Conservation (phyloP, 1,140 invertebrate species). For the Bombyx mori region ASM3026992v2 NC_085114.1:7607001-7607500, state of each 20-base stretch:
- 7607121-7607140: conserved; percentile 2
- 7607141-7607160: conserved; percentile 6
- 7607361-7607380: not conserved
- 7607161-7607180: conserved; percentile 1
- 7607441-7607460: conserved; percentile 1
- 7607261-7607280: too few relatives aligned
- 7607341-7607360: too few relatives aligned
- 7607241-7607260: too few relatives aligned
- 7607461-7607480: not conserved
- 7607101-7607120: conserved; percentile 3
- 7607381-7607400: not conserved
- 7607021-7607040: not conserved
- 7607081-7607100: conserved; percentile 5
- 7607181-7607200: not conserved
- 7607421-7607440: conserved; percentile 1
- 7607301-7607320: too few relatives aligned
- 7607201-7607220: conserved; percentile 1
- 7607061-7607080: not conserved
- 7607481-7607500: conserved; percentile 1
- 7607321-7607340: too few relatives aligned
- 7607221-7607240: not conserved
- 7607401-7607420: not conserved
- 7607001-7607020: conserved; percentile 1
- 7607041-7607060: conserved; percentile 1
- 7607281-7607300: too few relatives aligned